Base-by-base conservation (phyloP, 2,797 vertebrate species). In the Acanthis flammea region DNA sequence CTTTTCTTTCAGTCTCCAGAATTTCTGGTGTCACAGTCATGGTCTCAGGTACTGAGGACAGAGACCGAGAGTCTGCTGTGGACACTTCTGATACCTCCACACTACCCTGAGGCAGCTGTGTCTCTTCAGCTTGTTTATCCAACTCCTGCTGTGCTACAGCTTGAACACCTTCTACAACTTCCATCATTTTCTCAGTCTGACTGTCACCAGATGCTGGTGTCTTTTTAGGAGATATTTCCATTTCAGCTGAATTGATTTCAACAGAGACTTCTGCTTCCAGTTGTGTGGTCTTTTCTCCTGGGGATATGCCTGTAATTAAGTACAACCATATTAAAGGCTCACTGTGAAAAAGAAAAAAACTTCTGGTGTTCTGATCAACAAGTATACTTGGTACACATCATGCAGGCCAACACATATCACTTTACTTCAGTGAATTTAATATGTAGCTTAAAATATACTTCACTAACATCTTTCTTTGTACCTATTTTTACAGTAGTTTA, bases 301-400 rank as follows among this genome's bases (percentile, higher is more conserved):
- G 80, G 84, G 95, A 95, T 78, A 94, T n/a, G 72, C 86, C 98
- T 98, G 94, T 24, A 98, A 96, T 61, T 63, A 92, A 96, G 55
- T 7, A 90, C 13, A 90, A 90, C 8, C 51, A 80, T 7, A 45
- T 92, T 88, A 88, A 72, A 76, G 37, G 78, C 9, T 88, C 58
- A 50, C 58, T 12, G 24, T 1, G 2, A 94, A 39, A 35, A 87
- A 45, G 8, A 57, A 83, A 60, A 75, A 84, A 75, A 42, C n/a
- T 58, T 76, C 30, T 28, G 48, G 19, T 27, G 22, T 16, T 67
- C 22, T 5, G 10, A 44, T 86, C 70, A 95, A 28, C 68, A 72
- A 86, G 28, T 45, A 15, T 11, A 90, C 53, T 33, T 30, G 35
- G 42, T 42, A 89, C n/a, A 55, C 39, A 50, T 31, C 30, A 35